Conservation (phyloP, 1,140 invertebrate genomes). For the Nixonia krombeini region DNA sequence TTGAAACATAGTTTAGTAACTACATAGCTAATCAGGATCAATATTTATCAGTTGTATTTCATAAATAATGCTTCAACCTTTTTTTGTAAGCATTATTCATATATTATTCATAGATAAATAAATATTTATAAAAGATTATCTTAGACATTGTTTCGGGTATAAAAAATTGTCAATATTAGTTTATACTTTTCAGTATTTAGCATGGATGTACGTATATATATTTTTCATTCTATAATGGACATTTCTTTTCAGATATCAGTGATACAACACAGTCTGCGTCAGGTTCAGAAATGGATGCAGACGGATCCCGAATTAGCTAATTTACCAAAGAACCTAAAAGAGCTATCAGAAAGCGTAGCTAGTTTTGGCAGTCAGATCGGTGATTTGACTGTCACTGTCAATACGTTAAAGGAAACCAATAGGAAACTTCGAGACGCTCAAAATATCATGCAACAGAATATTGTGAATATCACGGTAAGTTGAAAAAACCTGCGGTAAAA, state of each 20-base stretch:
- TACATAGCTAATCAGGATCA: too few species aligned
- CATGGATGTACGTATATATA: too few species aligned
- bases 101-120: too few species aligned
- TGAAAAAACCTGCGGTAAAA: constrained; percentile 18
- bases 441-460: constrained; percentile 60
- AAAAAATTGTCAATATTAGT: too few species aligned
- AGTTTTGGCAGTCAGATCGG: constrained; percentile 74
- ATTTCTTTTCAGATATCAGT: neutral
- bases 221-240: neutral
- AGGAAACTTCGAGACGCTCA: constrained; percentile 60
- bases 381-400: constrained; percentile 64
- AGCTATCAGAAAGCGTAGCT: constrained; percentile 73
- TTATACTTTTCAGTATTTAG: too few species aligned
- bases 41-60: too few species aligned
- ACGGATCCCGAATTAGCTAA: constrained; percentile 74
- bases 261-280: constrained; percentile 70
- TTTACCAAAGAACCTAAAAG: constrained; percentile 72
- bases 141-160: too few species aligned
- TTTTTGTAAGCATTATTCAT: too few species aligned
- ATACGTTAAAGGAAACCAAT: constrained; percentile 62
- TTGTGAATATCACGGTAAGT: constrained; percentile 66
- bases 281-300: constrained; percentile 74
- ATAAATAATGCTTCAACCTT: too few species aligned
- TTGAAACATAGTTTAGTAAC: too few species aligned
- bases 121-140: too few species aligned